These are phyloP conservation scores for Luidia sarsii DNA, from an alignment of 53 echinoderm and acorn worm genomes.

Conservation along the genomic window DNA sequence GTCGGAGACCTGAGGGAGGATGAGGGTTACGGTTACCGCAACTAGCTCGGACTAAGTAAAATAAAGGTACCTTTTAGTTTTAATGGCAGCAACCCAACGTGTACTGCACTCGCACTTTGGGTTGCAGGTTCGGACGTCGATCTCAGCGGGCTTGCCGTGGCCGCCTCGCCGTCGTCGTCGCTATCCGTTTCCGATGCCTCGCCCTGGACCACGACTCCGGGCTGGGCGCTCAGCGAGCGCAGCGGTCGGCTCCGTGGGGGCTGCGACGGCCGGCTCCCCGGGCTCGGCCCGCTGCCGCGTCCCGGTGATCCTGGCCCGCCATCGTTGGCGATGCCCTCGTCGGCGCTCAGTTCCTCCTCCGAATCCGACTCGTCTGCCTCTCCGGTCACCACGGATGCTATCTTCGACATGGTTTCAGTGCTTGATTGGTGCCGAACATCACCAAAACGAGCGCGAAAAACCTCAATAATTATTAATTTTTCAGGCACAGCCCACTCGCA, in stretches of 20 bases:
- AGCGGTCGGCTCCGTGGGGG: constrained; percentile 7
- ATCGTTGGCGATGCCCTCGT: neutral
- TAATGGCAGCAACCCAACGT: constrained; percentile 66
- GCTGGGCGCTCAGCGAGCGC: constrained; percentile 28
- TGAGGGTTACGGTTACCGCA: too few relatives aligned
- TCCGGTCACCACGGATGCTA: constrained; percentile 65
- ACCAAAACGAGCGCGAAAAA: too few relatives aligned
- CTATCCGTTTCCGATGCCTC: constrained; percentile 94
- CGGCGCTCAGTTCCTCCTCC: constrained; percentile 63
- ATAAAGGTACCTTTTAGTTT: too few relatives aligned
- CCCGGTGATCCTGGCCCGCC: neutral
- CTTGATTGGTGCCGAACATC: too few relatives aligned
- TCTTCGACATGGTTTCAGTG: constrained; percentile 48
- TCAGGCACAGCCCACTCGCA: too few relatives aligned
- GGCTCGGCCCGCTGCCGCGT: neutral
- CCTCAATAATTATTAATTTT: too few relatives aligned
- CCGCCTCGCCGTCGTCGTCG: constrained; percentile 74
- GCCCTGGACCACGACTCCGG: constrained; percentile 76
- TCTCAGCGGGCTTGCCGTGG: constrained; percentile 22
- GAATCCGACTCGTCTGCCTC: constrained; percentile 89
- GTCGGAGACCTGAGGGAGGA: too few relatives aligned
- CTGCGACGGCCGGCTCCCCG: neutral
- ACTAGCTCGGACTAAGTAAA: too few relatives aligned
- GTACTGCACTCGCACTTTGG: too few relatives aligned
- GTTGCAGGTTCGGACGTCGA: constrained; percentile 18